These are phyloP conservation scores for Drosophila prolongata DNA, from an alignment of 2,888 invertebrate species.

Conservation along the genomic window DNA sequence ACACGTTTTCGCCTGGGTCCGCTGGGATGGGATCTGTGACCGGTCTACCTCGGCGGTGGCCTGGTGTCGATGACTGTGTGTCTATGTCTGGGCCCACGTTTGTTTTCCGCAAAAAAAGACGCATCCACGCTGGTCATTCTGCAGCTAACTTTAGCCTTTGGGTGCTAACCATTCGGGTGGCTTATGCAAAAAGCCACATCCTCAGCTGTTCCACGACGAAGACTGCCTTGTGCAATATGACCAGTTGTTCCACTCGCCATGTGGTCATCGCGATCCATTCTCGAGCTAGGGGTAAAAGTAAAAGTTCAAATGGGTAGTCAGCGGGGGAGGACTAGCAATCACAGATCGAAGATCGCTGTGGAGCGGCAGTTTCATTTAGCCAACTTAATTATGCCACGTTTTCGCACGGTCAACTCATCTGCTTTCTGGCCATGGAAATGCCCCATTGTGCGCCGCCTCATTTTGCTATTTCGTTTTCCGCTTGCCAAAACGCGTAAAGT, in stretches of 20 bases:
- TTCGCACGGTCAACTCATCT: slow-evolving; percentile 43
- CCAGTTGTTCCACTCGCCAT: slow-evolving; percentile 39
- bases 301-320: slow-evolving; percentile 51
- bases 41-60: slow-evolving; percentile 23
- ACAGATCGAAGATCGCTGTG: slow-evolving; percentile 18
- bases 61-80: slow-evolving; percentile 45
- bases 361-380: slow-evolving; percentile 19
- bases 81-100: slow-evolving; percentile 30
- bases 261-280: slow-evolving; percentile 49
- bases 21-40: slow-evolving; percentile 27
- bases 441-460: slow-evolving; percentile 29
- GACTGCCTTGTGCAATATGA: slow-evolving; percentile 58
- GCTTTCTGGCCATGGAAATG: slow-evolving; percentile 49
- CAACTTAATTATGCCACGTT: slow-evolving; percentile 38
- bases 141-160: slow-evolving; percentile 74
- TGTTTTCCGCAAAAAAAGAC: slow-evolving; percentile 46
- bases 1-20: slow-evolving; percentile 67
- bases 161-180: slow-evolving; percentile 59
- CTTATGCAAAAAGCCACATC: slow-evolving; percentile 62
- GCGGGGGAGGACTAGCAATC: slow-evolving; percentile 17
- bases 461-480: slow-evolving; percentile 10
- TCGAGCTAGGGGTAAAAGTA: slow-evolving; percentile 60
- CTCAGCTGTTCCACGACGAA: slow-evolving; percentile 36
- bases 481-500: slow-evolving; percentile 32
- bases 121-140: slow-evolving; percentile 57